Percentiles rank a stretch among this genome's conserved stretches.
These are phyloP conservation scores for Ectemnius continuus DNA, from an alignment of 2,888 invertebrate genomes.

Conservation along the genomic window DNA sequence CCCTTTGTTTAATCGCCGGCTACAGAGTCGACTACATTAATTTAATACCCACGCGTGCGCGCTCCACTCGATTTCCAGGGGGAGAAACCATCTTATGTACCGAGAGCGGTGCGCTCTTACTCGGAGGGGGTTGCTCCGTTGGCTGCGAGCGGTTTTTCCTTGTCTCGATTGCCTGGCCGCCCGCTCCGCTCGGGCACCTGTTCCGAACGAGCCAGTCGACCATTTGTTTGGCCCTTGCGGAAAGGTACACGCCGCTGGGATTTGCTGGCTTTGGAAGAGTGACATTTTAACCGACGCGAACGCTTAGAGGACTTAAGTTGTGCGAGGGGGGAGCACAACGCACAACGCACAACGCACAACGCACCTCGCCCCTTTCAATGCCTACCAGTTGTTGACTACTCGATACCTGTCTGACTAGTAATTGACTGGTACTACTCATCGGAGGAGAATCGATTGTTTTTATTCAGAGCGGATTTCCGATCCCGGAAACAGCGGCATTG, in stretches of 20 bases:
- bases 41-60: constrained; percentile 73
- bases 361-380: neutral
- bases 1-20: constrained; percentile 76
- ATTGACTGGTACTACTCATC: neutral
- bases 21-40: constrained; percentile 75
- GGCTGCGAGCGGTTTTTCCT: constrained; percentile 20
- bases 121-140: neutral
- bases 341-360: neutral
- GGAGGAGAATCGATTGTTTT: neutral
- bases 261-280: constrained; percentile 10
- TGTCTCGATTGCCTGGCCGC: neutral
- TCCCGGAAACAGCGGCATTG: neutral
- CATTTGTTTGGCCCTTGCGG: constrained; percentile 7
- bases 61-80: constrained; percentile 57
- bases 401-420: neutral
- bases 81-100: constrained; percentile 56
- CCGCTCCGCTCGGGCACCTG: constrained; percentile 31
- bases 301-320: constrained; percentile 1
- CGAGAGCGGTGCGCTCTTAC: constrained; percentile 18
- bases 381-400: neutral
- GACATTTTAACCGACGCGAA: neutral
- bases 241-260: constrained; percentile 7
- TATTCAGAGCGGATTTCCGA: too few relatives aligned
- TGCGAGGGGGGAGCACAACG: neutral
- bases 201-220: neutral